phyloP scores from a whole-genome alignment of 2,113 vertebrate species.

The Ceyx margarethae region DNA sequence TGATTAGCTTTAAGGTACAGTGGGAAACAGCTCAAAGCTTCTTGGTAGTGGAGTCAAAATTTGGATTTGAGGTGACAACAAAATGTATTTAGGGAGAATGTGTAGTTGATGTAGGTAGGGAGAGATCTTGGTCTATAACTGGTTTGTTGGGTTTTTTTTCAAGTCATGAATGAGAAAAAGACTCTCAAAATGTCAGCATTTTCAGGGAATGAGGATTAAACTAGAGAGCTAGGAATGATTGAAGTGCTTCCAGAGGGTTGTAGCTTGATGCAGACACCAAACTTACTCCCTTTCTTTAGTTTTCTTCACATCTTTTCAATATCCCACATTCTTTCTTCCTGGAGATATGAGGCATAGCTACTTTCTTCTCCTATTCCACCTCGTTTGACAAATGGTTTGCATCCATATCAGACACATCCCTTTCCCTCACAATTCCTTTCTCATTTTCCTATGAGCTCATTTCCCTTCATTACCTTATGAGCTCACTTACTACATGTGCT shows the following conservation, averaged over 20 bases:
- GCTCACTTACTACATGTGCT: not conserved
- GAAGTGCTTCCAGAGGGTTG: not conserved
- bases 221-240: not conserved
- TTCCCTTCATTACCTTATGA: not conserved
- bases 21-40: not conserved
- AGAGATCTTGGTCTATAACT: not conserved
- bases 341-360: not conserved
- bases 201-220: not conserved
- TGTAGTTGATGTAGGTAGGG: not conserved
- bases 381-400: not conserved
- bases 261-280: not conserved
- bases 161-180: not conserved
- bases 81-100: not conserved
- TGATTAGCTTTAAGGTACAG: not conserved
- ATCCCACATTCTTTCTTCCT: not conserved
- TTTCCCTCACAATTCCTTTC: not conserved
- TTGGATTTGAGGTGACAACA: not conserved
- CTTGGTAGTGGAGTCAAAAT: not conserved
- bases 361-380: not conserved
- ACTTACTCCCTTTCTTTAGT: not conserved
- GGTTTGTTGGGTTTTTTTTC: not conserved
- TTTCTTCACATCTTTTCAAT: not conserved
- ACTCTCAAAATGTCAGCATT: not conserved
- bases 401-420: not conserved
- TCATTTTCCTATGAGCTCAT: not conserved